Evolutionary conservation across 2,888 invertebrate genomes (phyloP).

Genomic region (Cephus sareptanus): DNA sequence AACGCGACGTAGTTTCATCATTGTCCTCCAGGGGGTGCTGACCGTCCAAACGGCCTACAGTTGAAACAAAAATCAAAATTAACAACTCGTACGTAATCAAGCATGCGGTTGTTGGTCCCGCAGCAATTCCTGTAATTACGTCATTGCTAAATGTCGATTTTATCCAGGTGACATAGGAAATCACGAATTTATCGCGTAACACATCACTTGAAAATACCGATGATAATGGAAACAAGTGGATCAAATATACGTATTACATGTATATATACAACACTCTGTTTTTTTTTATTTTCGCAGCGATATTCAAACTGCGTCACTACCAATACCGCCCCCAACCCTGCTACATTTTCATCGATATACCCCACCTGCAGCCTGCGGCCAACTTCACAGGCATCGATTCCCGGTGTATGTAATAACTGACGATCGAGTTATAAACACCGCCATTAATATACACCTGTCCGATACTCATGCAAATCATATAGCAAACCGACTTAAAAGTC

Average conservation of each 20-base stretch:
- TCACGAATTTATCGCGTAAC: not conserved
- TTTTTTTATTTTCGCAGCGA: not conserved
- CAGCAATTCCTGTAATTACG: not conserved
- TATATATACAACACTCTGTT: not conserved
- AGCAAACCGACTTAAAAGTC: not conserved
- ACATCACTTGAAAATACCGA: not conserved
- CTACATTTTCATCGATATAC: not conserved
- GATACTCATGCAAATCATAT: not conserved
- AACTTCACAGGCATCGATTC: not conserved
- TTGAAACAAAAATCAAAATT: not conserved
- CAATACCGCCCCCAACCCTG: not conserved
- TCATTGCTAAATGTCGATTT: not conserved
- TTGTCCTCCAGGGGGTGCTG: not conserved
- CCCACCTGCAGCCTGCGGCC: not conserved
- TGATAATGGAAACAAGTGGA: not conserved
- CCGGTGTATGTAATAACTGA: not conserved
- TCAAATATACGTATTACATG: not conserved
- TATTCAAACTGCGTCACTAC: not conserved
- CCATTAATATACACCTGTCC: not conserved
- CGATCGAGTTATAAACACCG: not conserved
- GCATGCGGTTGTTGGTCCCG: not conserved
- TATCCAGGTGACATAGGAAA: not conserved
- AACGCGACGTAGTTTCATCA: not conserved
- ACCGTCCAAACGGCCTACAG: not conserved
- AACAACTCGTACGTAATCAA: not conserved